Percentiles rank a stretch among this genome's conserved stretches.
These are phyloP conservation scores for Orestias chungarensis DNA, from an alignment of 2,797 vertebrate species.

Conservation along the genomic window DNA sequence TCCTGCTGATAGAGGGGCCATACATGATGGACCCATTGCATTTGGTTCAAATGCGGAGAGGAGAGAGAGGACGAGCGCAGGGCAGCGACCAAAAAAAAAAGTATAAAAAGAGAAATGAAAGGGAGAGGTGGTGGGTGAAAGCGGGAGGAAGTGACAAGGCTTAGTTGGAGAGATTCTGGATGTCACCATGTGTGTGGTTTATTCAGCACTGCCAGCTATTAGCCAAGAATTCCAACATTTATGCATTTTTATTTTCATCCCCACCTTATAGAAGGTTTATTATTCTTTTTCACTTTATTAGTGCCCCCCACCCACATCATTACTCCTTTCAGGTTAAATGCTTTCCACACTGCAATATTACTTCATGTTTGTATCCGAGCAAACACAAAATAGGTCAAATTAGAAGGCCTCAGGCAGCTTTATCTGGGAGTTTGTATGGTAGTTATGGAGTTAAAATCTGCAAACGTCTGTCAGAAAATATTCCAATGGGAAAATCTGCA, in stretches of 20 bases:
- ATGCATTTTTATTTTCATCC: background rate
- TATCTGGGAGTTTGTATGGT: background rate
- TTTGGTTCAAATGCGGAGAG: constrained; percentile 14
- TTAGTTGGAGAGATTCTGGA: constrained; percentile 46
- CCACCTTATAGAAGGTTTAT: background rate
- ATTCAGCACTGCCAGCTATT: constrained; percentile 24
- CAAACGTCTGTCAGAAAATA: background rate
- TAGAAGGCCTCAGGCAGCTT: background rate
- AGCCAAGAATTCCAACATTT: background rate
- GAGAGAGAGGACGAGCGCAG: constrained; percentile 29
- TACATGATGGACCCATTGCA: constrained; percentile 47
- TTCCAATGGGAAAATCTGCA: background rate
- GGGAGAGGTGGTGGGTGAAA: constrained; percentile 18
- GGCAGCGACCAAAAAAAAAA: constrained; percentile 41
- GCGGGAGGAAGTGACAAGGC: constrained; percentile 45
- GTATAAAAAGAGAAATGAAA: constrained; percentile 23
- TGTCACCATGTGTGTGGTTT: constrained; percentile 43
- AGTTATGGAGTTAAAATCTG: background rate
- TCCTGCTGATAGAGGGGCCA: constrained; percentile 32
- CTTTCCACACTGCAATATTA: too few species aligned
- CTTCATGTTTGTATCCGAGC: too few species aligned
- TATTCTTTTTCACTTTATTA: background rate
- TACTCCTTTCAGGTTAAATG: too few species aligned
- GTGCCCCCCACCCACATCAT: too few species aligned
- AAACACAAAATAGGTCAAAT: background rate